Base-by-base conservation (phyloP, 92 coral and sea anemone species). In the Epizoanthus stellaris region DNA sequence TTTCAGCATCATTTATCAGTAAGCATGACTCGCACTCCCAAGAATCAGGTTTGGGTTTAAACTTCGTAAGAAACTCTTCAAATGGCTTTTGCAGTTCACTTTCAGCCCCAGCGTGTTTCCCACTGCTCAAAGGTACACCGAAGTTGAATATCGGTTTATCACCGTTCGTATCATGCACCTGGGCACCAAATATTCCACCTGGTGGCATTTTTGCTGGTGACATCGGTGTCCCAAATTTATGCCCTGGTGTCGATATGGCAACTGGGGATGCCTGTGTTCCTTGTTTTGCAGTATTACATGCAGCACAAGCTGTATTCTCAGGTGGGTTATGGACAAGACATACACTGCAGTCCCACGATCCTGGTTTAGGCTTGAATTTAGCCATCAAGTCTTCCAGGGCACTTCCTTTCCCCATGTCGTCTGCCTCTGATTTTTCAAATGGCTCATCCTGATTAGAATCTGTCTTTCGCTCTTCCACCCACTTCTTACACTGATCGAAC, bases 401-500 rank as follows among this genome's bases (percentile, higher is more conserved):
- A 7, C 23, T 53, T 81, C 60, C 69, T 2, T 53, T 42, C 0
- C 39, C 60, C 30, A 45, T 52, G 20, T 68, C 59, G 2, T 42
- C 40, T 43, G 57, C 68, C 43, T 20, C 20, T 49, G 77, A 23
- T 77, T 60, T 60, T 54, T 11, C 77, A 17, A 68, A 23, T 62
- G 40, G 79, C 25, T 84, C 42, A 87, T 40, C 23, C 38, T 62
- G 38, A 47, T 59, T 39, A 54, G 60, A n/a, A 52, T 58, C 70
- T 17, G 3, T 38, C 69, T 70, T 70, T 25, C 67, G 71, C 38
- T 61, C 58, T 47, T 72, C 19, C 70, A 70, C 76, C 45, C 47
- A 15, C 59, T 90, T 88, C 54, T 68, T 80, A 61, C 98, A 95
- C 68, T 83, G 85, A 13, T 94, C 98, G 70, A 97, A 97, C 81